These are phyloP conservation scores for Philonicus albiceps DNA, from an alignment of 2,888 invertebrate species.

Conservation along the genomic window DNA sequence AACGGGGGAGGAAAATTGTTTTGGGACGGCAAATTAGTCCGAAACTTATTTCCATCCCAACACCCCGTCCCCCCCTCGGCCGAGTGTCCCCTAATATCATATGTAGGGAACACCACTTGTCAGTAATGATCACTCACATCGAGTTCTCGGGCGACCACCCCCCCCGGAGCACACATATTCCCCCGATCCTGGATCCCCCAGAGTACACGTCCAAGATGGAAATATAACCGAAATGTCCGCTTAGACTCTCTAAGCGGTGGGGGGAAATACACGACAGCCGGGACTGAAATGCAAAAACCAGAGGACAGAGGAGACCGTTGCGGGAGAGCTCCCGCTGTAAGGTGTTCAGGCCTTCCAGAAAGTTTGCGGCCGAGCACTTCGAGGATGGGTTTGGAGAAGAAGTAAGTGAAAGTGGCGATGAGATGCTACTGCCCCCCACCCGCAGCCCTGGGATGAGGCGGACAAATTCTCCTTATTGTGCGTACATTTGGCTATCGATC, in stretches of 20 bases:
- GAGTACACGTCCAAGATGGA: slow-evolving; percentile 37
- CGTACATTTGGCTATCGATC: slow-evolving; percentile 39
- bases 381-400: not conserved
- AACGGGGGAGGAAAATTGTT: slow-evolving; percentile 33
- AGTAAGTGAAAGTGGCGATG: not conserved
- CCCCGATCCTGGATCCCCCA: too few relatives aligned
- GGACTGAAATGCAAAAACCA: slow-evolving; percentile 29
- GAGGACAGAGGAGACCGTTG: not conserved
- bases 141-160: not conserved
- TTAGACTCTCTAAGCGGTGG: not conserved
- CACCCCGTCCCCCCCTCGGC: slow-evolving; percentile 22
- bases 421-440: not conserved
- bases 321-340: not conserved
- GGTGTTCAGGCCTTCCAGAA: slow-evolving; percentile 7
- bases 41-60: slow-evolving; percentile 35
- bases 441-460: not conserved
- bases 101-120: slow-evolving; percentile 36
- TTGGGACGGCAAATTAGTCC: slow-evolving; percentile 40
- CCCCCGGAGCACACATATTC: not conserved
- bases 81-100: slow-evolving; percentile 33
- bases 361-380: not conserved
- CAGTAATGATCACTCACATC: slow-evolving; percentile 39
- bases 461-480: slow-evolving; percentile 38
- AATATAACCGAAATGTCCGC: slow-evolving; percentile 23
- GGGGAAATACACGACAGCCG: slow-evolving; percentile 7